Evolutionary conservation across 35 echinoderm and acorn worm genomes (phyloP), one percentile per base, ranked within the genome.

Genomic region (Apostichopus japonicus): DNA sequence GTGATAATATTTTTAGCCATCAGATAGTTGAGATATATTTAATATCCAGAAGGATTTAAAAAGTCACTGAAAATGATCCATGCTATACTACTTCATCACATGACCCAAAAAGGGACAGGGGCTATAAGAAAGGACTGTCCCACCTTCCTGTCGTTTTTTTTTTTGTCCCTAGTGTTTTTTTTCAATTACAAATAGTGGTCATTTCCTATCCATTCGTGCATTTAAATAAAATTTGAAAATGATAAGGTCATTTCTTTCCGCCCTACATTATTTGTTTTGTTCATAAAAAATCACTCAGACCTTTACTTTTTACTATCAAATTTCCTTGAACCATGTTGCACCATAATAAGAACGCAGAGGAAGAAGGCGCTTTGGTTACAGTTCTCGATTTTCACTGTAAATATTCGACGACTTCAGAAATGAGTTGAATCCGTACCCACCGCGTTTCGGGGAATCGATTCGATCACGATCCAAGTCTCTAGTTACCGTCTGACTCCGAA

Each of bases 331-430:
- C 77, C 77, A 23, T 23, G 15, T 79, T 44, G 33, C 33, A 44
- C 33, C 33, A 72, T 72, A 72, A 72, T 72, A 72, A 72, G 67
- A 72, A 72, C 5, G 67, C 67, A 72, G 67, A 72, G 67, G 67
- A 72, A 72, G 67, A 72, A 72, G 67, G 67, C 67, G 67, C 0
- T 72, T 72, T 72, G 67, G 67, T 72, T 72, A 72, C 67, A 0
- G 67, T 72, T 72, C 67, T 72, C 67, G 67, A 72, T 72, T 72
- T 72, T 72, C 67, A 72, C 67, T 72, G 67, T 72, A 72, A 72
- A 72, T 72, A 72, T 72, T 72, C 4, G 2, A 44, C 33, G 33
- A 44, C 33, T 44, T 44, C 33, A 44, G 33, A 44, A 44, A 44
- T 15, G 77, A 79, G 77, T 15, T 15, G 0, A 79, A 19, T 79